A percentile compares a stretch with the other conserved stretches of the same genome.
Conservation (phyloP, 2,888 invertebrate genomes). For the Drosophila meridiana region DNA sequence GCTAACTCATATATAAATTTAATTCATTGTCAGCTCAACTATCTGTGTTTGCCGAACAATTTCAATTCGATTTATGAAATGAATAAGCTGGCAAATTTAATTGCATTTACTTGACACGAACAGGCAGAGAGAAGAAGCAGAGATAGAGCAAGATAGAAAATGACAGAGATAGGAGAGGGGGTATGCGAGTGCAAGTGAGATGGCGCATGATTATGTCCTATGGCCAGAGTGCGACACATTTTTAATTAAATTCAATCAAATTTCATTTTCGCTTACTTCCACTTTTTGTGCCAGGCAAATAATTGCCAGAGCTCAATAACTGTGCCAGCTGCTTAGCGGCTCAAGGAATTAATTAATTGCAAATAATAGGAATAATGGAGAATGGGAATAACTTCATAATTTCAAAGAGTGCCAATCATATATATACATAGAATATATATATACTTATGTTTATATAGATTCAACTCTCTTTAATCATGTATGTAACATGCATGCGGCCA, state of each 20-base stretch:
- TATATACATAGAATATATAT: not conserved
- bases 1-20: not conserved
- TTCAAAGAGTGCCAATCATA: not conserved
- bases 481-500: slow-evolving; percentile 13
- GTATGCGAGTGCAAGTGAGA: not conserved
- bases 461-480: not conserved
- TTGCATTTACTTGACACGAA: slow-evolving; percentile 48
- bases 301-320: slow-evolving; percentile 31
- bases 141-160: not conserved
- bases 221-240: slow-evolving; percentile 44
- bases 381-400: not conserved
- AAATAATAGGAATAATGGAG: not conserved
- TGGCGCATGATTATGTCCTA: slow-evolving; percentile 17
- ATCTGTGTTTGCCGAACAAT: slow-evolving; percentile 49
- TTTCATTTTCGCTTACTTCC: slow-evolving; percentile 20
- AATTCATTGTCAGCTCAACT: slow-evolving; percentile 11
- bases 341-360: slow-evolving; percentile 26
- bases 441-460: not conserved
- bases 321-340: not conserved
- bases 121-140: not conserved
- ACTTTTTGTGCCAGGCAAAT: slow-evolving; percentile 49
- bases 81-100: slow-evolving; percentile 63
- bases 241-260: slow-evolving; percentile 72
- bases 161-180: no score
- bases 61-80: slow-evolving; percentile 61